Evolutionary conservation across 2,888 invertebrate species (phyloP).

Genomic region (Hypolimnas misippus): DNA sequence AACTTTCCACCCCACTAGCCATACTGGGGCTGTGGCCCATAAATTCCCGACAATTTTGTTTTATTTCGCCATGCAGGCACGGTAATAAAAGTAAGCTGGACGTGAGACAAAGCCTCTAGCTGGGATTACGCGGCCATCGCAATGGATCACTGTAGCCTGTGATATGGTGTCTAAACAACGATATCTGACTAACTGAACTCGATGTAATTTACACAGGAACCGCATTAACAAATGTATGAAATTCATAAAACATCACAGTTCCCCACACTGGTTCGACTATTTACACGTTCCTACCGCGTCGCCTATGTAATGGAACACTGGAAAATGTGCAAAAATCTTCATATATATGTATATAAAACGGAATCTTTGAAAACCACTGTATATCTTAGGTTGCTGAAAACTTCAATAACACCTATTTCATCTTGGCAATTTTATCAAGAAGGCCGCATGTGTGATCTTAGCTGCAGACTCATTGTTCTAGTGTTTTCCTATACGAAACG

Average conservation of each 20-base stretch:
- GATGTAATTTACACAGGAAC: slow-evolving; percentile 33
- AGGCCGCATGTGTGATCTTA: slow-evolving; percentile 73
- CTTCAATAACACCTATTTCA: slow-evolving; percentile 67
- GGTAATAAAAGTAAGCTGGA: slow-evolving; percentile 84
- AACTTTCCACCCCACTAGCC: slow-evolving; percentile 83
- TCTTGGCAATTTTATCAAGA: slow-evolving; percentile 61
- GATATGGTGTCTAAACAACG: slow-evolving; percentile 75
- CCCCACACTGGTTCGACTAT: background rate
- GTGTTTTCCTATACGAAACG: slow-evolving; percentile 60
- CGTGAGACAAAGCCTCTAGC: slow-evolving; percentile 81
- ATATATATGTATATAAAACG: background rate
- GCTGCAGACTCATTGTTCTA: slow-evolving; percentile 64
- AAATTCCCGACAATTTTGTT: slow-evolving; percentile 84
- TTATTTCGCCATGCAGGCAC: slow-evolving; percentile 82
- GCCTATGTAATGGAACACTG: background rate
- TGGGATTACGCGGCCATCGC: slow-evolving; percentile 79
- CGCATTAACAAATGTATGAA: slow-evolving; percentile 24
- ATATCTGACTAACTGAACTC: slow-evolving; percentile 62
- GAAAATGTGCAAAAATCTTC: background rate
- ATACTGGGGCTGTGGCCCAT: slow-evolving; percentile 76
- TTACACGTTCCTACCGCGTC: background rate
- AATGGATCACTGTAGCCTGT: slow-evolving; percentile 78
- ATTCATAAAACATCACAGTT: slow-evolving; percentile 20
- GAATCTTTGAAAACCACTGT: background rate
- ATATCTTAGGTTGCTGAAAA: slow-evolving; percentile 9